Evolutionary conservation across 2,888 invertebrate genomes (phyloP), one percentile per base, ranked within the genome.

Genomic region (Eubasilissa splendida): DNA sequence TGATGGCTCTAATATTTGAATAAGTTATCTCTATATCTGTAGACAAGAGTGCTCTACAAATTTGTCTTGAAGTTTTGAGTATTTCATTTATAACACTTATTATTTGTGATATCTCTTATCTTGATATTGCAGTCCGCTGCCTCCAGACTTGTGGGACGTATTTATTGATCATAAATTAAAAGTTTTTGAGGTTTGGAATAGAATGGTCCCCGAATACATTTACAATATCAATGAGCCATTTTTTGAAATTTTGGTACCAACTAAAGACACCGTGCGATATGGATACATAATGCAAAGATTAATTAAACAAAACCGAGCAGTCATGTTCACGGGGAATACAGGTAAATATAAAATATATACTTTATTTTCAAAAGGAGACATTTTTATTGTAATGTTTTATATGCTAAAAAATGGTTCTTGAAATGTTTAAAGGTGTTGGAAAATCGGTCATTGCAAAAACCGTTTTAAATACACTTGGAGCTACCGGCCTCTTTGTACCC

Each of bases 161-260:
- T 96, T 91, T 84, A 92, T 96, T 86, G 94, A 96, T 86, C 91
- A 94, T 63, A 92, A 92, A 79, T 90, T 90, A n/a, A 91, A 93
- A 80, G 91, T 91, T 71, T 91, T 97, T 87, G 95, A 95, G 85
- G 88, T 91, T 8, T 97, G 97, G 97, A 91, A 92, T n/a, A 93
- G 93, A 78, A 93, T 96, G 56, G 93, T 96, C 84, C 94, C 96
- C 0, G 85, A 88, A 1, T 97, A 96, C 86, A 84, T 88, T 3
- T 97, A 96, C 85, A 92, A 95, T 86, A 88, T 91, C 12, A 89
- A 92, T 1, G 88, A 91, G 50, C 95, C 96, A 0, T 97, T 96
- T 88, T 97, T 97, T 86, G 97, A 97, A 86, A 96, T 96, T 86
- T 90, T 97, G 9, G 97, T 97, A 9, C 97, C 97, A 0, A 97